Evolutionary conservation across 1,140 invertebrate species (phyloP), one percentile per base, ranked within the genome.

Genomic region (Drosophila grimshawi): DNA sequence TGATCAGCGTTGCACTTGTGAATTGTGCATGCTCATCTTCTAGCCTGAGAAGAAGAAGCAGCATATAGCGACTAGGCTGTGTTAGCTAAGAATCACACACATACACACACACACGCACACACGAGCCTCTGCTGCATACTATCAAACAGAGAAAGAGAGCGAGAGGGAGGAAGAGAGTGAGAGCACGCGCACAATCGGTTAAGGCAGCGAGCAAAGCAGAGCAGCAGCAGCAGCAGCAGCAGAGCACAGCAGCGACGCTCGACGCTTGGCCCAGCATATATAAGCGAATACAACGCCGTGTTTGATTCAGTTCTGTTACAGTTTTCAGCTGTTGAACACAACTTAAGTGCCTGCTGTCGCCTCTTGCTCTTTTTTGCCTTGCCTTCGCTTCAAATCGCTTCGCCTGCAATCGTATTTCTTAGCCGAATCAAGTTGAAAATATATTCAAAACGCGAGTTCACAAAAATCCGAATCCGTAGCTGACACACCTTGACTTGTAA

Each of bases 241-340:
- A 30, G 48, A 19, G 19, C 46, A 60, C 11, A 55, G 32, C 43
- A 19, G 35, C 60, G 27, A 11, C 43, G 33, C 41, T 6, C n/a
- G 6, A 30, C 6, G 48, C 35, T 52, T 27, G 61, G 41, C 43
- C 43, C 55, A 46, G 53, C 52, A 56, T 39, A 66, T 91, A 91
- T 91, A 91, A 92, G 67, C 78, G 71, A 80, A 91, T 61, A 76
- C 71, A 69, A 39, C 56, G 60, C 51, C 52, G 46, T 62, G 48
- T 46, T 45, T 51, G 48, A 77, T 55, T 81, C 78, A 92, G 80
- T 91, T 86, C 78, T 81, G 76, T 85, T 76, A 78, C 86, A 91
- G 85, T 91, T 79, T 83, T 80, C 75, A 74, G 72, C 90, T 91
- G 90, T 91, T 83, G 67, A 90, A 92, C 90, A 89, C 73, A 79